Evolutionary conservation across 2,888 invertebrate species (phyloP), one percentile per base, ranked within the genome.

Genomic region (Leptopterna dolabrata): DNA sequence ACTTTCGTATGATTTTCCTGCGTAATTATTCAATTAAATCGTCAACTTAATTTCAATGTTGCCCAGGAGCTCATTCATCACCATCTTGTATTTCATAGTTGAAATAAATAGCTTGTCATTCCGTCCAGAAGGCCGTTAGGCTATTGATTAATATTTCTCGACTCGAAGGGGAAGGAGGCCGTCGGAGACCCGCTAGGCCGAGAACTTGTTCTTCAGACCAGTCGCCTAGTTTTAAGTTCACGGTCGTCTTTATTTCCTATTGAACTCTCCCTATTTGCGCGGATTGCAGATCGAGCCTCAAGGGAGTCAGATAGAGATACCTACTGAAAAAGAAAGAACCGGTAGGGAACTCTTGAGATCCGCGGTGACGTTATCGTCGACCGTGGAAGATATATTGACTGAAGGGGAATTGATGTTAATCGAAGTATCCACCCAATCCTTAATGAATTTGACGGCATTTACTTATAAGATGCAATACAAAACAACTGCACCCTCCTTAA

Each of bases 131-230:
- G 85, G 85, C 85, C 85, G 85, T 85, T 85, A 85, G 71, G 11
- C 85, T 30, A 85, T 85, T 85, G 85, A 85, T 85, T 85, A 85
- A 85, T 85, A 85, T 85, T 85, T 85, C 85, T 76, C 85, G 73
- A 85, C 55, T 30, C 51, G 13, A 4, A n/a, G 76, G 9, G 76
- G n/a, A 41, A 36, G 30, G 55, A n/a, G 24, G 43, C 41, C 16
- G 71, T 45, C 45, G 78, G 45, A 78, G 78, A 41, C 78, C 78
- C 43, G 41, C 27, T 41, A 78, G n/a, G 13, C 45, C 78, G 45
- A 24, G 41, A 78, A 78, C 78, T 78, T 24, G 78, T 78, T 78
- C 41, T 19, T 24, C 78, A 14, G 45, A 41, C 78, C 27, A 41
- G 78, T 78, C 78, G 78, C 45, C 78, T 45, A 78, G 73, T 16